Evolutionary conservation across 2,113 vertebrate genomes (phyloP).

Genomic region (Caranx melampygus): DNA sequence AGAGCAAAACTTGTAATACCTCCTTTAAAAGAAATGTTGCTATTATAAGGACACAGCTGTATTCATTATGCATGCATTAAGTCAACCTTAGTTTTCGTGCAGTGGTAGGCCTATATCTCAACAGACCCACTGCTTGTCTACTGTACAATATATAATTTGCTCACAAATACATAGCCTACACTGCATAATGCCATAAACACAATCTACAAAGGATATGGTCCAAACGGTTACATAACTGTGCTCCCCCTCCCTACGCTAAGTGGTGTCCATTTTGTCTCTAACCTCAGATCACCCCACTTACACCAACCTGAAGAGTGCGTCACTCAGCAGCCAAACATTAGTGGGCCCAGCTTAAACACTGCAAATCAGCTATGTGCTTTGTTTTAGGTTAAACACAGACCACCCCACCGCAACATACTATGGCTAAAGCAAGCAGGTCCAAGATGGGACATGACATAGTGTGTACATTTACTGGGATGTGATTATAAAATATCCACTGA

Average conservation of each 20-base stretch:
- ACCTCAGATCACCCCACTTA: slow-evolving; percentile 33
- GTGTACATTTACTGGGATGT: neutral
- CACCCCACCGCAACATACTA: slow-evolving; percentile 32
- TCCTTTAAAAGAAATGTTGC: neutral
- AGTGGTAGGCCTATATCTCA: neutral
- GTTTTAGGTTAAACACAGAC: slow-evolving; percentile 58
- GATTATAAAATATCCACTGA: neutral
- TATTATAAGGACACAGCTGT: neutral
- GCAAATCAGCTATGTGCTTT: slow-evolving; percentile 51
- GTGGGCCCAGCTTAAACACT: slow-evolving; percentile 58
- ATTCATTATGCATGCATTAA: neutral
- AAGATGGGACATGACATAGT: neutral
- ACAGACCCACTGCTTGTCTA: neutral
- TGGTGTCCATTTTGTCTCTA: slow-evolving; percentile 10
- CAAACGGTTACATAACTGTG: slow-evolving; percentile 5
- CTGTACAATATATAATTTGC: neutral
- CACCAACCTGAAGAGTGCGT: slow-evolving; percentile 32
- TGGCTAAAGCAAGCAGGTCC: slow-evolving; percentile 24
- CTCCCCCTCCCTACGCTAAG: slow-evolving; percentile 15
- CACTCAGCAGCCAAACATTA: slow-evolving; percentile 66
- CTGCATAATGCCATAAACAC: neutral
- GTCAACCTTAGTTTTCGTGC: neutral
- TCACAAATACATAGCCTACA: neutral
- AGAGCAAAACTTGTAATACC: too few species aligned
- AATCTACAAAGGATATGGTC: slow-evolving; percentile 13